Evolutionary conservation across 1,140 invertebrate genomes (phyloP), one percentile per base, ranked within the genome.

Genomic region (Venustaconcha ellipsiformis): DNA sequence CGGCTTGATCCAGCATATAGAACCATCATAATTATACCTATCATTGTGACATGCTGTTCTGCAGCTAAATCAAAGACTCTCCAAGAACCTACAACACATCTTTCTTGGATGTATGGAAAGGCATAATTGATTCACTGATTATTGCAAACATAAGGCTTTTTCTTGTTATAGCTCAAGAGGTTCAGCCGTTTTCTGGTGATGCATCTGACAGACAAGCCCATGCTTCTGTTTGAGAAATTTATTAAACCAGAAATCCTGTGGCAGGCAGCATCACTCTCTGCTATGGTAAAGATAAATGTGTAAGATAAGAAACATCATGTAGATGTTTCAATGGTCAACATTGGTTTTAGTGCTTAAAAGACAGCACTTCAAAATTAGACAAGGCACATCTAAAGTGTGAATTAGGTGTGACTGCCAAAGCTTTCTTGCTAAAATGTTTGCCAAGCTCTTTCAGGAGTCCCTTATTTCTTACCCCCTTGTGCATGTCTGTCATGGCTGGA

Each of bases 131-230:
- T 60, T 18, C 37, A 2, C 48, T 78, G 26, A 55, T 67, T 3
- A 13, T 63, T 11, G 60, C 57, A 48, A 79, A 76, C 26, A 55
- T 78, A 8, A 20, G 66, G 3, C 70, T 75, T 62, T 79, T 76
- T 55, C 26, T 55, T 8, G 64, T 6, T 26, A 56, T 79, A 18
- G 67, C 64, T 15, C 17, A 56, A 15, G 14, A 57, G 20, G 5
- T 81, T 13, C 23, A 56, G 15, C 68, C 74, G n/a, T 20, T 83
- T 81, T 72, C 59, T 79, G 18, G 55, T 48, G 18, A 15, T 20
- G 23, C 80, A 68, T 64, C 74, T 74, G 63, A 60, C 63, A 4
- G 69, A 78, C 57, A 30, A 58, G 14, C 76, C 79, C 14, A 20
- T 80, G 30, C 5, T 72, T 2, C 72, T 78, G 3, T 64, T 78